Conservation (phyloP, 2,113 vertebrate species). For the Motacilla alba region DNA sequence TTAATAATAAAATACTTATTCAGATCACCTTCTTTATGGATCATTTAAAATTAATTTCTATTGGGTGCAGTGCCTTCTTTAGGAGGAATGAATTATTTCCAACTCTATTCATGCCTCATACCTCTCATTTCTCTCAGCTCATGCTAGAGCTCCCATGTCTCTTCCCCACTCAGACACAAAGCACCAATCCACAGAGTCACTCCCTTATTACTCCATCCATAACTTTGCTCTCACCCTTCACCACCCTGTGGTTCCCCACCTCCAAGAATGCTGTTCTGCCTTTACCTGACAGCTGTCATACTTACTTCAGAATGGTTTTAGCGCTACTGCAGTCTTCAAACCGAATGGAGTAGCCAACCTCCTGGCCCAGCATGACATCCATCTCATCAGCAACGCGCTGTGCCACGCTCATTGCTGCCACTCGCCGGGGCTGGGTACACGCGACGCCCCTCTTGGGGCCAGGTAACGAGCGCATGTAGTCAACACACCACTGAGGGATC, state of each 20-base stretch:
- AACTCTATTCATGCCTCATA: background rate
- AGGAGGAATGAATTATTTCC: background rate
- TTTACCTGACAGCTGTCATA: background rate
- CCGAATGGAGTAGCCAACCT: conserved; percentile 95
- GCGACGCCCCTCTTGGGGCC: conserved; percentile 92
- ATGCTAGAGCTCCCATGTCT: background rate
- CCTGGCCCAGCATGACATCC: conserved; percentile 96
- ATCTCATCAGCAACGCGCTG: conserved; percentile 97
- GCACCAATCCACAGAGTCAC: background rate
- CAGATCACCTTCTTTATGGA: background rate
- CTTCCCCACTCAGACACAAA: background rate
- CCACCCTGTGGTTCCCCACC: background rate
- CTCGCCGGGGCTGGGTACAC: conserved; percentile 92
- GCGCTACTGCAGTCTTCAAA: conserved; percentile 98
- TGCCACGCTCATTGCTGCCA: conserved; percentile 95
- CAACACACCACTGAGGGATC: conserved; percentile 98
- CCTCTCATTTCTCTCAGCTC: background rate
- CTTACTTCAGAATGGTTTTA: conserved; percentile 96
- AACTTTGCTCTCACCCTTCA: background rate
- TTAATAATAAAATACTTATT: background rate
- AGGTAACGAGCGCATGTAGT: conserved; percentile 85
- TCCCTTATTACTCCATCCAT: background rate
- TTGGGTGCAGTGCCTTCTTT: background rate
- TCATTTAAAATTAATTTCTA: background rate
- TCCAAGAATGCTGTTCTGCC: rapidly evolving